A percentile compares a stretch with the other conserved stretches of the same genome.
phyloP scores from a whole-genome alignment of 2,888 invertebrate species.

The Drosophila melanosoma region DNA sequence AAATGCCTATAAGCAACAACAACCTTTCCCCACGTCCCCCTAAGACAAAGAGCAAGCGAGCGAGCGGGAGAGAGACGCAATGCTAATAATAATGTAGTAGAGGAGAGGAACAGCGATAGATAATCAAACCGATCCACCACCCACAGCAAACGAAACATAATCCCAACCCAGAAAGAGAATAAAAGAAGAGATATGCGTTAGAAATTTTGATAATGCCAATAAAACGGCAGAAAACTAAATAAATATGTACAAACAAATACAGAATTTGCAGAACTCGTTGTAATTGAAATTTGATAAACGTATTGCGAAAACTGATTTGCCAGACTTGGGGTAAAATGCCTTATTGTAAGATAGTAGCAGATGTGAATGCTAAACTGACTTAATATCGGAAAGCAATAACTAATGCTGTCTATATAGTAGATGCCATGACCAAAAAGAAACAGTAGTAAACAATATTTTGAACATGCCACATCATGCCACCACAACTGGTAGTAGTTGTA shows the following conservation, averaged over 20 bases:
- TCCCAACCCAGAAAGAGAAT: constrained; percentile 3
- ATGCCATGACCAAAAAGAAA: constrained; percentile 45
- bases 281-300: background rate
- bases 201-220: constrained; percentile 25
- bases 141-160: constrained; percentile 26
- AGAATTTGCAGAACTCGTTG: background rate
- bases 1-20: background rate
- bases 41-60: background rate
- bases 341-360: constrained; percentile 46
- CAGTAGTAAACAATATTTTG: constrained; percentile 1
- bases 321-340: constrained; percentile 26
- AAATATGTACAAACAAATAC: background rate
- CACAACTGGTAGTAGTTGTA: background rate
- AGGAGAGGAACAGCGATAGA: constrained; percentile 10
- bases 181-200: background rate
- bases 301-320: background rate
- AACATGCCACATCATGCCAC: background rate
- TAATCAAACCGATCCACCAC: constrained; percentile 43
- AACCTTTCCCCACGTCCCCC: background rate
- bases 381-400: constrained; percentile 43
- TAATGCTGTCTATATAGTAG: constrained; percentile 21
- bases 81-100: background rate
- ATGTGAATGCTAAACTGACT: constrained; percentile 3
- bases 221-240: constrained; percentile 17
- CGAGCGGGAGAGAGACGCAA: background rate